phyloP scores from a whole-genome alignment of 2,888 invertebrate genomes.

The Diabrotica balteata region DNA sequence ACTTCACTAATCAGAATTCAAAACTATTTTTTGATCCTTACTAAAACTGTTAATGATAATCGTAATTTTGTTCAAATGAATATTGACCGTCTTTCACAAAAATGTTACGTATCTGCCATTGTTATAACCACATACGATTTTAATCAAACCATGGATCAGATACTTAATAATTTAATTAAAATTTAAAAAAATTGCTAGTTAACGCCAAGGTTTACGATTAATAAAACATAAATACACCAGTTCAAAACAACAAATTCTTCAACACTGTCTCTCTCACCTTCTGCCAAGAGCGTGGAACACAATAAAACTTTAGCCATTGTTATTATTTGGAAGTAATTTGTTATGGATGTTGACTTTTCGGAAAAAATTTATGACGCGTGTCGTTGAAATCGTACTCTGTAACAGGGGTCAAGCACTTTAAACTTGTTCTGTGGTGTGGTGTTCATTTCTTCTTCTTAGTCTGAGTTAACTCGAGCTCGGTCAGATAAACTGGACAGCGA shows the following conservation, averaged over 20 bases:
- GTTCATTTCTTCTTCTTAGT: background rate
- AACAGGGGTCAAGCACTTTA: conserved; percentile 52
- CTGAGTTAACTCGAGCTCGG: conserved; percentile 7
- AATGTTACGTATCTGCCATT: too few species aligned
- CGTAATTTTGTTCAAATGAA: too few species aligned
- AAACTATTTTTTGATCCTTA: too few species aligned
- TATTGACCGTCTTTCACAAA: too few species aligned
- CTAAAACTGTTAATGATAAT: too few species aligned
- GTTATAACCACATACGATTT: too few species aligned
- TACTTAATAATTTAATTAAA: too few species aligned
- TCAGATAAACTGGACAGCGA: conserved; percentile 18
- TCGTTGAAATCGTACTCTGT: conserved; percentile 42
- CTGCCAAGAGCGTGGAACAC: conserved; percentile 8
- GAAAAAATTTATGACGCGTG: conserved; percentile 51
- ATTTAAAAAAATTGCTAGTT: too few species aligned
- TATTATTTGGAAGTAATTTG: conserved; percentile 45
- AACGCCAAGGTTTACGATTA: background rate
- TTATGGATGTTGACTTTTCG: conserved; percentile 46
- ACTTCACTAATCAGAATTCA: too few species aligned
- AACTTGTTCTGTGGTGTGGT: conserved; percentile 46
- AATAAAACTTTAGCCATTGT: conserved; percentile 22
- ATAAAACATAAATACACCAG: background rate
- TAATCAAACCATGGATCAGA: too few species aligned
- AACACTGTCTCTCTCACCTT: background rate
- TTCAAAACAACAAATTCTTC: conserved; percentile 7